Conservation (phyloP, 2,113 vertebrate genomes). For the Maccullochella peelii region DNA sequence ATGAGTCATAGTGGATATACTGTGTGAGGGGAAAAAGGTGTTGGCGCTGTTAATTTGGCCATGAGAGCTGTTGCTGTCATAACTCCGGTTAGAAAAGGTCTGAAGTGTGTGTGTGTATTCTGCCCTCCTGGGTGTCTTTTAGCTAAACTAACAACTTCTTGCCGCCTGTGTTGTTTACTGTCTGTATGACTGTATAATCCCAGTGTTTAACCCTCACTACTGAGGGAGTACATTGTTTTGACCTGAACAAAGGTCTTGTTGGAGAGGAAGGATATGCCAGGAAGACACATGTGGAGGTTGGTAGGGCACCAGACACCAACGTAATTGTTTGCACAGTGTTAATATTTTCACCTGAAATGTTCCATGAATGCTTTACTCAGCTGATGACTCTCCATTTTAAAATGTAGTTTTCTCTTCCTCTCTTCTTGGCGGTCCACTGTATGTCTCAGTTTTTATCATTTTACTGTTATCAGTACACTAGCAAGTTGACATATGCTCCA, state of each 20-base stretch:
- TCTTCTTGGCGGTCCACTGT: background rate
- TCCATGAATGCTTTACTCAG: background rate
- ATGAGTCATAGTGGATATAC: conserved; percentile 58
- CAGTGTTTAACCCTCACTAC: conserved; percentile 59
- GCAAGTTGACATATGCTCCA: background rate
- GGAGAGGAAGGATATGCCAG: conserved; percentile 1
- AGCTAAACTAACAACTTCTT: conserved; percentile 40
- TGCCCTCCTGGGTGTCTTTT: conserved; percentile 28
- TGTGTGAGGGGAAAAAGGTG: conserved; percentile 24
- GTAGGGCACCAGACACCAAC: background rate
- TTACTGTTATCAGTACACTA: background rate
- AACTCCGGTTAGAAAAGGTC: conserved; percentile 4
- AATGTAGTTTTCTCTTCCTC: background rate
- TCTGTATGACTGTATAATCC: conserved; percentile 60
- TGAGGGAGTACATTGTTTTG: conserved; percentile 46
- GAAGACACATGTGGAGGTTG: conserved; percentile 17
- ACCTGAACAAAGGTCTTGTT: conserved; percentile 19
- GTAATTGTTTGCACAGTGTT: background rate
- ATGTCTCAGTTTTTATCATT: background rate
- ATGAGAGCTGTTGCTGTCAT: conserved; percentile 41
- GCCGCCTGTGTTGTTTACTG: conserved; percentile 56
- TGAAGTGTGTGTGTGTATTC: background rate
- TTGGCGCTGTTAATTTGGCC: conserved; percentile 47
- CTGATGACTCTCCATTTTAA: background rate
- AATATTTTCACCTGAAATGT: background rate